Evolutionary conservation across 2,797 vertebrate genomes (phyloP).

Genomic region (Eulemur coronatus): DNA sequence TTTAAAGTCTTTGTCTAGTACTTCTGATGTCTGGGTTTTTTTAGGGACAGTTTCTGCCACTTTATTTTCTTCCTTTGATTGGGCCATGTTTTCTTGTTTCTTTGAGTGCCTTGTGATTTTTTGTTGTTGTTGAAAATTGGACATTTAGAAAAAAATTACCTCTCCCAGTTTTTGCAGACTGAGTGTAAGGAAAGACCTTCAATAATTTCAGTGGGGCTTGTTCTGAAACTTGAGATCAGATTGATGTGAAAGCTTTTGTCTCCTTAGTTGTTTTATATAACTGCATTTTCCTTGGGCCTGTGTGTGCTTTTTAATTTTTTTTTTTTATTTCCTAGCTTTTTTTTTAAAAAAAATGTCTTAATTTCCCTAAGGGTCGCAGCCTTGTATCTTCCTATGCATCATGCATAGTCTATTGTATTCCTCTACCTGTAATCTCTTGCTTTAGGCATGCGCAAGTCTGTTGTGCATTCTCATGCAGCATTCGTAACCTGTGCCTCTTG

Average conservation of each 20-base stretch:
- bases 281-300: background rate
- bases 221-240: background rate
- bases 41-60: background rate
- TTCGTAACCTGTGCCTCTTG: background rate
- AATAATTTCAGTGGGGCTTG: background rate
- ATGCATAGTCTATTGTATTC: background rate
- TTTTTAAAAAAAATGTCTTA: background rate
- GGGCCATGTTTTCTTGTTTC: background rate
- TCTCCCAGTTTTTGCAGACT: background rate
- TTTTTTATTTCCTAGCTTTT: background rate
- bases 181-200: background rate
- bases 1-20: background rate
- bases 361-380: background rate
- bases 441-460: background rate
- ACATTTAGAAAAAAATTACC: background rate
- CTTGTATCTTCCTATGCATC: background rate
- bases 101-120: background rate
- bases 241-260: background rate
- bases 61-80: background rate
- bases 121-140: background rate
- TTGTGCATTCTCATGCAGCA: background rate
- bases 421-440: background rate
- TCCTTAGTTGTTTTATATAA: background rate
- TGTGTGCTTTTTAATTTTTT: background rate
- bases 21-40: background rate